Conservation (phyloP, 2,888 invertebrate genomes). For the Strigamia transsilvanica region DNA sequence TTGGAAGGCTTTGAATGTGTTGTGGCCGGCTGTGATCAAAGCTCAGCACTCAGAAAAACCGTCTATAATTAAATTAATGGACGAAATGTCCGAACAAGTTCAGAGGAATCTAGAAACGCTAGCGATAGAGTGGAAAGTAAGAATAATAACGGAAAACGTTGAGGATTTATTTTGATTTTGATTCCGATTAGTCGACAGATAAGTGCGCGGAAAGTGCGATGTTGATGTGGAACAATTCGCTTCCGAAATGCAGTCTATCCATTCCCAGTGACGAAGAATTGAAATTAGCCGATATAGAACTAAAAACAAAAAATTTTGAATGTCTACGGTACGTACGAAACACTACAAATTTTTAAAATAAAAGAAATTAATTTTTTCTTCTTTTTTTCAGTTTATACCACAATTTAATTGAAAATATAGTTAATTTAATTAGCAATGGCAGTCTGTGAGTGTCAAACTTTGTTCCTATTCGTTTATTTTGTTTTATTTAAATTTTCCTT, state of each 20-base stretch:
- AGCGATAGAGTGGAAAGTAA: conserved; percentile 57
- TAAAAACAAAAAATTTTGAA: neutral
- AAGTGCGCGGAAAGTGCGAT: neutral
- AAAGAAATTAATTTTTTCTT: neutral
- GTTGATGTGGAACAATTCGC: conserved; percentile 3
- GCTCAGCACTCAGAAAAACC: conserved; percentile 87
- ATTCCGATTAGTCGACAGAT: neutral
- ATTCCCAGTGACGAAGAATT: conserved; percentile 55
- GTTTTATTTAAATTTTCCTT: conserved; percentile 30
- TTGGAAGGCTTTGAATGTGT: conserved; percentile 74
- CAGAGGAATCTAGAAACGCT: conserved; percentile 59
- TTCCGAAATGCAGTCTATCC: conserved; percentile 3
- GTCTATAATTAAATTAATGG: conserved; percentile 72
- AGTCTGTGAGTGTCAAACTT: conserved; percentile 63
- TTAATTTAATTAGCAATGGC: conserved; percentile 62
- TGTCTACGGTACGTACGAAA: neutral
- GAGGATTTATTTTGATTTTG: neutral
- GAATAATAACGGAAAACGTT: neutral
- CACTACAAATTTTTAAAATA: neutral
- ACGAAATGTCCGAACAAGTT: conserved; percentile 60
- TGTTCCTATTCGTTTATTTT: neutral
- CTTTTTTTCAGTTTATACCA: conserved; percentile 60
- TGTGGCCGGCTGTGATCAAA: conserved; percentile 82
- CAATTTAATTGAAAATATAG: conserved; percentile 61
- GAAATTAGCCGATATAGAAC: neutral